Evolutionary conservation across 2,888 invertebrate species (phyloP).

Genomic region (Sphinx pinastri): DNA sequence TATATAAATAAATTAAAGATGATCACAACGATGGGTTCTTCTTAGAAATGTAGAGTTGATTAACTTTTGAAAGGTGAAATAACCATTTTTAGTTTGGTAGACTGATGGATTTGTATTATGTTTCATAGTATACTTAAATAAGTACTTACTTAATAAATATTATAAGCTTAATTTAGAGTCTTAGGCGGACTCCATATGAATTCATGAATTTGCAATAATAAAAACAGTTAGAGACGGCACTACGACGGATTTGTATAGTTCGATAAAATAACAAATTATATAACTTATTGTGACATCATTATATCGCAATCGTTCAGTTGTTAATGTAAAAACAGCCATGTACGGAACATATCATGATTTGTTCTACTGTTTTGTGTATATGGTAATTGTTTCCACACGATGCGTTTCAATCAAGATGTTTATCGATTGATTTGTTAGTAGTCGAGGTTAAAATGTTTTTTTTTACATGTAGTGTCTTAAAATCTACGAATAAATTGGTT

Average conservation of each 20-base stretch:
- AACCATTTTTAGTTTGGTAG: too few relatives aligned
- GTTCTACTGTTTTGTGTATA: slow-evolving; percentile 22
- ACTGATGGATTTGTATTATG: too few relatives aligned
- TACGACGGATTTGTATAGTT: background rate
- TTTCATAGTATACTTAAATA: too few relatives aligned
- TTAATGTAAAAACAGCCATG: slow-evolving; percentile 24
- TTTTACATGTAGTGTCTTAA: background rate
- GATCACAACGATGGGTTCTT: background rate
- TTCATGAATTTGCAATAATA: too few relatives aligned
- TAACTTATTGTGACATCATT: slow-evolving; percentile 12
- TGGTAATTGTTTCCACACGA: slow-evolving; percentile 26
- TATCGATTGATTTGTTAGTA: slow-evolving; percentile 26
- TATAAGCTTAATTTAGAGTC: too few relatives aligned
- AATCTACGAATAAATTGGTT: background rate
- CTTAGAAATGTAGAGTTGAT: background rate
- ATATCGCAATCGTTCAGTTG: slow-evolving; percentile 17
- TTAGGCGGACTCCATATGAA: too few relatives aligned
- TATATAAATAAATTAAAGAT: background rate
- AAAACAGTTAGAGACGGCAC: too few relatives aligned
- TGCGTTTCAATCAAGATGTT: slow-evolving; percentile 20
- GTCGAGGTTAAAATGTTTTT: slow-evolving; percentile 20
- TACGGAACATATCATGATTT: slow-evolving; percentile 22
- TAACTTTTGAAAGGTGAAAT: background rate
- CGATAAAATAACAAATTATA: background rate
- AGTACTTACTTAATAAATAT: too few relatives aligned